phyloP scores from a whole-genome alignment of 2,113 vertebrate species.

The Galemys pyrenaicus region DNA sequence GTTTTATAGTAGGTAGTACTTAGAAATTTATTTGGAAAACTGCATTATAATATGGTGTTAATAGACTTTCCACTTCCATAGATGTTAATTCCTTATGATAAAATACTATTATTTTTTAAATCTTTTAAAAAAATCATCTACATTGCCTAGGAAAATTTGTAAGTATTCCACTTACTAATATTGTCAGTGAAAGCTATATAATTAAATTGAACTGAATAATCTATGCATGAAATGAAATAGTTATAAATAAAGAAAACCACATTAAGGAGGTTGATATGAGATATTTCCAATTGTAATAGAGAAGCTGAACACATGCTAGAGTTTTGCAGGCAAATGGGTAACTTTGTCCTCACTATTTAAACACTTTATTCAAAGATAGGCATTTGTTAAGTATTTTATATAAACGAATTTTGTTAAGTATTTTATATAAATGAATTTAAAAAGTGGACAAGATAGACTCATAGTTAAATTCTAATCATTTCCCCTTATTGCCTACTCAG shows the following conservation, averaged over 20 bases:
- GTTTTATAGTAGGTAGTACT: background rate
- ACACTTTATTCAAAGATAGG: constrained; percentile 4
- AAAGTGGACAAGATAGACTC: too few relatives aligned
- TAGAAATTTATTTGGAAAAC: constrained; percentile 46
- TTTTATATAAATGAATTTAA: constrained; percentile 2
- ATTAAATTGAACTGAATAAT: constrained; percentile 1
- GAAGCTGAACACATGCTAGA: background rate
- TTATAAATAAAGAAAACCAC: constrained; percentile 41
- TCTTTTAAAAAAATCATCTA: background rate
- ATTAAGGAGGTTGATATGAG: background rate
- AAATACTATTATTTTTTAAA: background rate
- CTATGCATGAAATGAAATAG: constrained; percentile 12
- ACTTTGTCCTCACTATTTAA: background rate
- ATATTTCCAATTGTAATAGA: constrained; percentile 23
- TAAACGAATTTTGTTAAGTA: too few relatives aligned
- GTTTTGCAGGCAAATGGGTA: background rate
- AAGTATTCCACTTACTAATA: background rate
- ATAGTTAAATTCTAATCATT: constrained; percentile 14
- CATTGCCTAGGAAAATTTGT: background rate
- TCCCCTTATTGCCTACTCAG: background rate
- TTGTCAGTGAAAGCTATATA: background rate
- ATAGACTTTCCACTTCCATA: background rate
- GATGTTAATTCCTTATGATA: constrained; percentile 1
- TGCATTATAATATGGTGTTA: background rate
- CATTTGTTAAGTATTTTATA: constrained; percentile 55